Percentiles rank a stretch among this genome's conserved stretches.
phyloP scores from a whole-genome alignment of 1,140 invertebrate species.

The Euwallacea similis region DNA sequence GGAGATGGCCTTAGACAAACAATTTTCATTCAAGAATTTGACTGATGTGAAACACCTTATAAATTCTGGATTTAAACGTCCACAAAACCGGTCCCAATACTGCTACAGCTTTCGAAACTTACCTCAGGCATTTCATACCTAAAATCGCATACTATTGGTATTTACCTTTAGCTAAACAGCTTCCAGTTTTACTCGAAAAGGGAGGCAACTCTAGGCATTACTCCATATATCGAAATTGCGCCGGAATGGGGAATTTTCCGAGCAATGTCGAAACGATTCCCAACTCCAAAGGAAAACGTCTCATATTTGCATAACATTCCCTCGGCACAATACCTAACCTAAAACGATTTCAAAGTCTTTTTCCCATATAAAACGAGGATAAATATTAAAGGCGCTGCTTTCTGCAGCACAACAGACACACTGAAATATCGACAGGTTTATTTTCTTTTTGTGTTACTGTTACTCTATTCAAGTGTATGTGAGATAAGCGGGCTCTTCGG shows the following conservation, averaged over 20 bases:
- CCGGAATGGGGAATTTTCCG: not conserved
- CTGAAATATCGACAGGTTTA: not conserved
- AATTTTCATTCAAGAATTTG: too few species aligned
- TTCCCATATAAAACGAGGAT: not conserved
- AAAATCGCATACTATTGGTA: too few species aligned
- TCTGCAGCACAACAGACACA: not conserved
- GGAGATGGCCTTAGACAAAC: too few species aligned
- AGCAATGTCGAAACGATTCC: slow-evolving; percentile 1
- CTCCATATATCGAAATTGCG: not conserved
- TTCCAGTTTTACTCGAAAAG: not conserved
- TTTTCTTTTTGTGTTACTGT: too few species aligned
- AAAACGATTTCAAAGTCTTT: slow-evolving; percentile 18
- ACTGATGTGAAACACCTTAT: too few species aligned
- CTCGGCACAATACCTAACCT: slow-evolving; percentile 8
- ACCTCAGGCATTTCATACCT: too few species aligned
- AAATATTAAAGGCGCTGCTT: slow-evolving; percentile 6
- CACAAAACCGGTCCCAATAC: too few species aligned
- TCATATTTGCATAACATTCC: slow-evolving; percentile 21
- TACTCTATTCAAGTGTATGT: too few species aligned
- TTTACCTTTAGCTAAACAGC: not conserved
- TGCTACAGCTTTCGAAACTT: too few species aligned
- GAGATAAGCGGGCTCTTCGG: too few species aligned
- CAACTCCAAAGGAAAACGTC: slow-evolving; percentile 7
- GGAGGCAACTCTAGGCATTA: slow-evolving; percentile 5
- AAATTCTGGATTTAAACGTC: too few species aligned